Evolutionary conservation across 2,113 vertebrate species (phyloP).

Genomic region (Amphiprion ocellaris): DNA sequence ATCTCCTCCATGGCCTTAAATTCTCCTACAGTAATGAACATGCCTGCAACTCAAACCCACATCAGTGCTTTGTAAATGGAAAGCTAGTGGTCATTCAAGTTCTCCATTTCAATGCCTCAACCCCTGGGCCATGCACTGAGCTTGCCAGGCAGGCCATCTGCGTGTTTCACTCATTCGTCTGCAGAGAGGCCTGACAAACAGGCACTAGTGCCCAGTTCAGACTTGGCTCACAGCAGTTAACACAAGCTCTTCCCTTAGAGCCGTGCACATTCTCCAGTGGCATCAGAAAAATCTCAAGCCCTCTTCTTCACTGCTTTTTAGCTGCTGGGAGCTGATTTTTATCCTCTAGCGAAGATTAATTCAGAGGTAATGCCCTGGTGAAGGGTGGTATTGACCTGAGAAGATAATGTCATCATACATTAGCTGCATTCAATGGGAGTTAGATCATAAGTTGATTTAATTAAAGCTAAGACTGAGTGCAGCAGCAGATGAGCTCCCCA

Average conservation of each 20-base stretch:
- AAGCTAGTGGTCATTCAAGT: constrained; percentile 21
- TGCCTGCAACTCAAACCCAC: neutral
- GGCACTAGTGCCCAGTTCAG: neutral
- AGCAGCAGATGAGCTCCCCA: constrained; percentile 25
- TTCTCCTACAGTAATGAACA: neutral
- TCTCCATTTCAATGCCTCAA: constrained; percentile 31
- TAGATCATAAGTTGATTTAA: constrained; percentile 63
- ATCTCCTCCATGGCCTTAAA: neutral
- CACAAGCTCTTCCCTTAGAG: constrained; percentile 14
- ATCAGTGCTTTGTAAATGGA: constrained; percentile 26
- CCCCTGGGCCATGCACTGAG: neutral
- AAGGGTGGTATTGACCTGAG: constrained; percentile 57
- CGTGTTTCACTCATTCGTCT: constrained; percentile 37
- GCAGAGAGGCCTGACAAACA: constrained; percentile 38
- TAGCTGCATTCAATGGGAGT: constrained; percentile 49
- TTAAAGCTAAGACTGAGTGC: constrained; percentile 54
- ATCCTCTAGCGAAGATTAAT: constrained; percentile 37
- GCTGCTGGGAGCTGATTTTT: constrained; percentile 6
- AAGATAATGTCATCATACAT: constrained; percentile 64
- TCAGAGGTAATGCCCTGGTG: constrained; percentile 40
- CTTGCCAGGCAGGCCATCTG: constrained; percentile 51
- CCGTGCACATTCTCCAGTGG: neutral
- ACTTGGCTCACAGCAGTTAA: constrained; percentile 12
- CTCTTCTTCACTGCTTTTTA: neutral
- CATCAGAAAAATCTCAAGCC: constrained; percentile 6